Percentiles rank a stretch among this genome's conserved stretches.
These are phyloP conservation scores for Leptinotarsa haldemani DNA, from an alignment of 2,888 invertebrate genomes.

Conservation along the genomic window DNA sequence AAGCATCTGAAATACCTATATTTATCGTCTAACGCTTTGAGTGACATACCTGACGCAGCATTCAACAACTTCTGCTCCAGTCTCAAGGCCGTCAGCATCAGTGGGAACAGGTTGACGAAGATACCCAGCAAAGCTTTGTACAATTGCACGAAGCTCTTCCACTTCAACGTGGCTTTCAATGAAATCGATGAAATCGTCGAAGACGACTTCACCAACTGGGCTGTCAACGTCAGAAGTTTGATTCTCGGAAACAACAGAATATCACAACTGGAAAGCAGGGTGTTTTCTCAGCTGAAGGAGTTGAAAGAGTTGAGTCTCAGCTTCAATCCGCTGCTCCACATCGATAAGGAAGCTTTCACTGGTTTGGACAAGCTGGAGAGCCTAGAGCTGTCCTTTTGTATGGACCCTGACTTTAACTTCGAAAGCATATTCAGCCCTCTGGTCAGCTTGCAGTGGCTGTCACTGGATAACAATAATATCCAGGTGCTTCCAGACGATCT, in stretches of 20 bases:
- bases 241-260: slow-evolving; percentile 87
- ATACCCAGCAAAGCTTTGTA: slow-evolving; percentile 78
- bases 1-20: slow-evolving; percentile 83
- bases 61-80: slow-evolving; percentile 71
- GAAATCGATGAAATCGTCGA: slow-evolving; percentile 82
- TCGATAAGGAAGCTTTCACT: slow-evolving; percentile 83
- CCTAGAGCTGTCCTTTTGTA: slow-evolving; percentile 77
- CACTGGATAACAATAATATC: slow-evolving; percentile 89
- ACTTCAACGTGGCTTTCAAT: slow-evolving; percentile 90
- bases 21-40: slow-evolving; percentile 82
- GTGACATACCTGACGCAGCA: slow-evolving; percentile 74
- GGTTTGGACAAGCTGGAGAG: slow-evolving; percentile 83
- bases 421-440: slow-evolving; percentile 79
- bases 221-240: slow-evolving; percentile 81
- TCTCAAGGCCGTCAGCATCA: slow-evolving; percentile 82
- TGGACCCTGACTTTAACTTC: slow-evolving; percentile 72
- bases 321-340: slow-evolving; percentile 87
- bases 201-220: slow-evolving; percentile 84
- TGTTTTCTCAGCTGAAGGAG: slow-evolving; percentile 79
- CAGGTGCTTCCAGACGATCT: slow-evolving; percentile 79
- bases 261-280: slow-evolving; percentile 76
- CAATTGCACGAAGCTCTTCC: slow-evolving; percentile 81
- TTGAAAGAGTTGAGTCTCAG: slow-evolving; percentile 91
- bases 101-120: slow-evolving; percentile 81
- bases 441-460: slow-evolving; percentile 82